These are phyloP conservation scores for chimpanzee (Pan troglodytes) DNA, from an alignment of 2,113 vertebrate genomes.

Conservation along the genomic window NHGRI_mPanTro3-v2.1_pri NC_072398.2:200544501-200545000, in stretches of 20 bases:
- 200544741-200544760: background rate
- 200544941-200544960: background rate
- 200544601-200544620: background rate
- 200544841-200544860: background rate
- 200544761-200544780: background rate
- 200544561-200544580: background rate
- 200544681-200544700: background rate
- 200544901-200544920: background rate
- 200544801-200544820: background rate
- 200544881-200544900: background rate
- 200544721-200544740: background rate
- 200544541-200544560: background rate
- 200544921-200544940: background rate
- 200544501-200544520: background rate
- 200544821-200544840: background rate
- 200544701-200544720: background rate
- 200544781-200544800: background rate
- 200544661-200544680: background rate
- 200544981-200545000: background rate
- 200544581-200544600: background rate
- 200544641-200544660: background rate
- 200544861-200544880: background rate
- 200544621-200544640: background rate
- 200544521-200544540: background rate
- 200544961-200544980: background rate